These are phyloP conservation scores for Phthorimaea operculella DNA, from an alignment of 1,140 invertebrate genomes.

Conservation along the genomic window DNA sequence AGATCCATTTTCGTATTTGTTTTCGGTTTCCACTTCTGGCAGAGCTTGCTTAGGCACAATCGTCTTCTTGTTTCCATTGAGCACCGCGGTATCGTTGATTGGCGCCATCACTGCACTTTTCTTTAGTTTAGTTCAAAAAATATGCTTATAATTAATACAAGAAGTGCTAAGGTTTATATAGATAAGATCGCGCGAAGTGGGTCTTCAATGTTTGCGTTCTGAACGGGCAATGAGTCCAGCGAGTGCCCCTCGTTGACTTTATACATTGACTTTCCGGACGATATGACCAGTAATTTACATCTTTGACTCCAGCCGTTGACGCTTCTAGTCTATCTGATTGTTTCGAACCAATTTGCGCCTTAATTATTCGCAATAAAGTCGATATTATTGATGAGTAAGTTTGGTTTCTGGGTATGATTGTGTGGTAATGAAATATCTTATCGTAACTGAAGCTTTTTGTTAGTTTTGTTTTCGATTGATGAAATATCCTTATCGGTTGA, in stretches of 20 bases:
- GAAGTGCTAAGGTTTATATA: no score
- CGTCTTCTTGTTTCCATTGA: slow-evolving; percentile 34
- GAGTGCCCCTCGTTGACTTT: slow-evolving; percentile 30
- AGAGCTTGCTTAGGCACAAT: slow-evolving; percentile 35
- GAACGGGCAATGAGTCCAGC: slow-evolving; percentile 39
- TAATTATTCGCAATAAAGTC: no score
- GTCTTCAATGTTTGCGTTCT: slow-evolving; percentile 41
- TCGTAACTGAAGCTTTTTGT: no score
- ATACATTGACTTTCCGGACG: slow-evolving; percentile 27
- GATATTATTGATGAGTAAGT: no score
- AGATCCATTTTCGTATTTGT: not conserved
- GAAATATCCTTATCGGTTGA: no score
- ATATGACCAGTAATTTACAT: slow-evolving; percentile 9
- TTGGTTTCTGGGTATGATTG: no score
- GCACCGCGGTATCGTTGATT: slow-evolving; percentile 37
- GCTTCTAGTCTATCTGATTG: not conserved
- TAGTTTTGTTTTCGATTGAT: no score
- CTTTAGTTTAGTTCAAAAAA: slow-evolving; percentile 17
- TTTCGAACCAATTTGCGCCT: no score
- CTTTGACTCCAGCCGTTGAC: not conserved
- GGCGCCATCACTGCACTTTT: slow-evolving; percentile 50
- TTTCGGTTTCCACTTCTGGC: slow-evolving; percentile 50
- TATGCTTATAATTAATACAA: not conserved
- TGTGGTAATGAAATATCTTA: no score
- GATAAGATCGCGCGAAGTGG: not conserved